phyloP scores from a whole-genome alignment of 2,888 invertebrate species.

The Apodemia hepburni region DNA sequence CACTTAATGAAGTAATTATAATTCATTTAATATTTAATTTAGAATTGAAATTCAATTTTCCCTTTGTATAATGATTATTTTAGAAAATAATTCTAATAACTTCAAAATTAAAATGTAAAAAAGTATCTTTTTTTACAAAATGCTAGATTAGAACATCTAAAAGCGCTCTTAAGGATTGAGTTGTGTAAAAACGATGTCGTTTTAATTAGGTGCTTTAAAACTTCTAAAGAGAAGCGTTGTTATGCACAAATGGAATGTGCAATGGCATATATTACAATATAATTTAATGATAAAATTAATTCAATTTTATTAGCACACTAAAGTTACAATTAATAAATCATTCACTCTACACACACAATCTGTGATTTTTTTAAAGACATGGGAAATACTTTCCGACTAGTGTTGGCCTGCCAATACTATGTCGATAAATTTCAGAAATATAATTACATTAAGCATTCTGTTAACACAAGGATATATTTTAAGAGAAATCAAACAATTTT shows the following conservation, averaged over 20 bases:
- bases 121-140: neutral
- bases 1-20: neutral
- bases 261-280: conserved; percentile 73
- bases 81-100: too few species aligned
- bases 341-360: conserved; percentile 51
- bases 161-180: neutral
- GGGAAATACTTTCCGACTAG: conserved; percentile 27
- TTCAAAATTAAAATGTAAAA: too few species aligned
- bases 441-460: neutral
- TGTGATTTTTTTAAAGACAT: conserved; percentile 46
- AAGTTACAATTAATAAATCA: conserved; percentile 61
- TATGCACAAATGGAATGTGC: conserved; percentile 73
- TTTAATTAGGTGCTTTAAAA: too few species aligned
- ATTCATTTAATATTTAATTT: neutral
- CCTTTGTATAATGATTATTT: too few species aligned
- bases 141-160: too few species aligned
- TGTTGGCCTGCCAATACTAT: conserved; percentile 38
- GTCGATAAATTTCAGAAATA: conserved; percentile 13
- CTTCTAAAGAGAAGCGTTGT: conserved; percentile 59
- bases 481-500: neutral
- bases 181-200: neutral
- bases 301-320: conserved; percentile 74
- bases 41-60: too few species aligned
- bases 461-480: neutral
- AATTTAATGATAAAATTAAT: conserved; percentile 64